Evolutionary conservation across 2,113 vertebrate genomes (phyloP).

Genomic region (Butorides virescens): DNA sequence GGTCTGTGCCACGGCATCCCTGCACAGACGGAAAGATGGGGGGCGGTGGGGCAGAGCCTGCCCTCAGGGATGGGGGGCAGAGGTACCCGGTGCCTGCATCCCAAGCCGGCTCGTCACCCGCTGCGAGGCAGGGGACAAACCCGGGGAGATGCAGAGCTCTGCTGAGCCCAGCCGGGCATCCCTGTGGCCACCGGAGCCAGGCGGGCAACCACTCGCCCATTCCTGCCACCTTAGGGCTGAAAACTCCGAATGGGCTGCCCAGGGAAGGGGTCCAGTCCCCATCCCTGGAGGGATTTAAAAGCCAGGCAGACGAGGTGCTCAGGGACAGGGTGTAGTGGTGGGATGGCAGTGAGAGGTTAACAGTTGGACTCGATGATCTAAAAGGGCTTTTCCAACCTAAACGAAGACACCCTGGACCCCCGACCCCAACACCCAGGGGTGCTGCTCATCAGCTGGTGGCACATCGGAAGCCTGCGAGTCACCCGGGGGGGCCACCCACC

Average conservation of each 20-base stretch:
- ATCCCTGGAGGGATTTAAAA: no score
- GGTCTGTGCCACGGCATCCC: background rate
- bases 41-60: background rate
- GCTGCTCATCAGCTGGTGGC: background rate
- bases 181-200: rapidly evolving
- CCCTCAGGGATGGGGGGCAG: rapidly evolving
- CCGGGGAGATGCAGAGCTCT: background rate
- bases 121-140: rapidly evolving
- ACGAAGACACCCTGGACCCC: background rate
- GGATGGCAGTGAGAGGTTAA: no score
- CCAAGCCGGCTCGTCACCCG: rapidly evolving
- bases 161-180: background rate
- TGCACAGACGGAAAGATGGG: rapidly evolving
- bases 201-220: rapidly evolving
- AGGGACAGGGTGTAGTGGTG: no score
- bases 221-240: background rate
- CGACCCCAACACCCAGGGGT: background rate
- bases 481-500: no score
- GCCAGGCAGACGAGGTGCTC: no score
- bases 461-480: background rate
- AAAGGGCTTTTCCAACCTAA: no score
- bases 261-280: no score
- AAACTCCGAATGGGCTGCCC: no score
- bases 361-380: no score
- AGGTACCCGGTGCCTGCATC: rapidly evolving